Conservation (phyloP, 2,888 invertebrate species). For the Eucera pruinosa region DNA sequence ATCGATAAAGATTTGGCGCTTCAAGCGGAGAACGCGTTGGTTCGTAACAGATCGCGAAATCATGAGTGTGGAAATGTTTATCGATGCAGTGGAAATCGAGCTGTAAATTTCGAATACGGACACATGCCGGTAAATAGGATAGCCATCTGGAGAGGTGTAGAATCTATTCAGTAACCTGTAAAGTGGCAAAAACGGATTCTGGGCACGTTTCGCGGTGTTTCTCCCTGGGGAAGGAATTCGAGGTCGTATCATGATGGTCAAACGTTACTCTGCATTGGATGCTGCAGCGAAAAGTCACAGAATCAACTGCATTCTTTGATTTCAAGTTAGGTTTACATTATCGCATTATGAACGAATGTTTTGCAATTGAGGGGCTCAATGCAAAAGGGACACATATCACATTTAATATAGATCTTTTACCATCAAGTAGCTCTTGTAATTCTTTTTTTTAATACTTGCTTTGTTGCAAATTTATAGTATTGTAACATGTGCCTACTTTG, state of each 20-base stretch:
- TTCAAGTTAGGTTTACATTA: neutral
- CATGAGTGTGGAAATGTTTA: neutral
- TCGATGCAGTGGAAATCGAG: constrained; percentile 3
- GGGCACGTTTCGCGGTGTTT: constrained; percentile 50
- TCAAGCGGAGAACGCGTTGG: neutral
- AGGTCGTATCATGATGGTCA: constrained; percentile 18
- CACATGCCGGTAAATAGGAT: constrained; percentile 35
- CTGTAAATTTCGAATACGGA: constrained; percentile 50
- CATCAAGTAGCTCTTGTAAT: too few species aligned
- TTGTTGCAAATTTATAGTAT: too few species aligned
- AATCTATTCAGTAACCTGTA: constrained; percentile 39
- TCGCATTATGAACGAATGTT: neutral
- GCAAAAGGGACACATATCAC: too few species aligned
- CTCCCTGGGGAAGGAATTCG: constrained; percentile 34
- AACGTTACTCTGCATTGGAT: constrained; percentile 47
- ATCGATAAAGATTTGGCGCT: neutral
- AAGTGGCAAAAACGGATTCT: constrained; percentile 51
- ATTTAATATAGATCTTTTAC: too few species aligned
- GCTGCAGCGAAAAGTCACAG: constrained; percentile 42
- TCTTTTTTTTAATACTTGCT: too few species aligned
- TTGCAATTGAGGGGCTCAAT: too few species aligned
- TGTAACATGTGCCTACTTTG: too few species aligned
- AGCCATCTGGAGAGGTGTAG: constrained; percentile 16
- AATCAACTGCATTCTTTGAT: neutral
- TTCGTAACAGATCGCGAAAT: neutral